Conservation (phyloP, 2,113 vertebrate genomes). For the Toxostoma redivivum region DNA sequence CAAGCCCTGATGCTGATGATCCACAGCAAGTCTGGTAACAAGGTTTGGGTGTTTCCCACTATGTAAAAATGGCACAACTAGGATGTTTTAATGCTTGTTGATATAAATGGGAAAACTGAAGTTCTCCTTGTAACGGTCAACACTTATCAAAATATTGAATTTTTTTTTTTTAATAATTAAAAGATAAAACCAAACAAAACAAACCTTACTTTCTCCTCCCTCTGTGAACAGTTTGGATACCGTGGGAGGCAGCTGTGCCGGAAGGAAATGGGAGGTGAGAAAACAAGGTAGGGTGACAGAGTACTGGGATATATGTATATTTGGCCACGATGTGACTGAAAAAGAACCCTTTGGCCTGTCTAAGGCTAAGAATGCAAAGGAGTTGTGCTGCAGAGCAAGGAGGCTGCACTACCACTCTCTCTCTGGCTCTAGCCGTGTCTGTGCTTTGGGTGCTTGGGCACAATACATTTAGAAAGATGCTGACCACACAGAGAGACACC, state of each 20-base stretch:
- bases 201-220: neutral
- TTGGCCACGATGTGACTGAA: neutral
- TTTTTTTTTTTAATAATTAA: neutral
- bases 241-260: neutral
- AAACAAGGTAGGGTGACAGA: neutral
- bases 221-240: neutral
- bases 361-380: neutral
- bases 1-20: neutral
- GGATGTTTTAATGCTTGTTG: neutral
- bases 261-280: neutral
- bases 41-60: neutral
- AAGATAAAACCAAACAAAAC: neutral
- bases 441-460: fast-evolving
- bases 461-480: neutral
- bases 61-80: neutral
- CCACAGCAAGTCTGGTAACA: neutral
- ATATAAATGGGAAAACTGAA: neutral
- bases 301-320: neutral
- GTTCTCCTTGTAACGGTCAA: neutral
- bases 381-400: neutral
- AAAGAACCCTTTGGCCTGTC: neutral
- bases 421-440: neutral
- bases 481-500: neutral
- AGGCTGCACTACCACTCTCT: neutral
- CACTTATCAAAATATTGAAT: neutral